phyloP scores from a whole-genome alignment of 2,113 vertebrate genomes.

The Pristiophorus japonicus region DNA sequence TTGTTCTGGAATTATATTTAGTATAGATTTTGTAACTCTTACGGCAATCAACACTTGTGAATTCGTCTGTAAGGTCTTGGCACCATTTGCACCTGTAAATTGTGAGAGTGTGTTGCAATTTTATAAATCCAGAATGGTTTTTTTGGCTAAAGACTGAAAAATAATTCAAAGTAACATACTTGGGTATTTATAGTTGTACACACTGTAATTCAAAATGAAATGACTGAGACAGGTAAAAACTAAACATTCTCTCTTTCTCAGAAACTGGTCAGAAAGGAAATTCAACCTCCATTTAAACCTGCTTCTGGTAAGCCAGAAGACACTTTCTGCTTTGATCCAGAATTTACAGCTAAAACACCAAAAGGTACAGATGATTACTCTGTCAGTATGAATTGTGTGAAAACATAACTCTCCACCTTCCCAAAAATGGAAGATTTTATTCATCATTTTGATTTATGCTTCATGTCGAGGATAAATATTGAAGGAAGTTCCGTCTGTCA shows the following conservation, averaged over 20 bases:
- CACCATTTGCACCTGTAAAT: neutral
- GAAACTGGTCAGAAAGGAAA: conserved; percentile 89
- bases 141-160: too few relatives aligned
- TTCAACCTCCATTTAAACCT: conserved; percentile 90
- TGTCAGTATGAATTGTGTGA: neutral
- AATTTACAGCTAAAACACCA: conserved; percentile 97
- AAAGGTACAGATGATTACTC: conserved; percentile 67
- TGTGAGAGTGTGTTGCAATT: neutral
- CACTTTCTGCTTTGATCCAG: conserved; percentile 96
- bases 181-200: neutral
- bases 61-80: neutral
- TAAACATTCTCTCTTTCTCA: conserved; percentile 46
- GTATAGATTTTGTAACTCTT: neutral
- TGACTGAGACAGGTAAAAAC: conserved; percentile 4
- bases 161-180: neutral
- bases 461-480: neutral
- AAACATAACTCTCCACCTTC: neutral
- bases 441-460: neutral
- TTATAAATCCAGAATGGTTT: neutral
- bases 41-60: neutral
- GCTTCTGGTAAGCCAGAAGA: conserved; percentile 92
- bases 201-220: neutral
- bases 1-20: neutral
- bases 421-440: neutral
- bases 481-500: neutral